phyloP scores from a whole-genome alignment of 2,888 invertebrate genomes.

The Sarcophaga caerulescens region DNA sequence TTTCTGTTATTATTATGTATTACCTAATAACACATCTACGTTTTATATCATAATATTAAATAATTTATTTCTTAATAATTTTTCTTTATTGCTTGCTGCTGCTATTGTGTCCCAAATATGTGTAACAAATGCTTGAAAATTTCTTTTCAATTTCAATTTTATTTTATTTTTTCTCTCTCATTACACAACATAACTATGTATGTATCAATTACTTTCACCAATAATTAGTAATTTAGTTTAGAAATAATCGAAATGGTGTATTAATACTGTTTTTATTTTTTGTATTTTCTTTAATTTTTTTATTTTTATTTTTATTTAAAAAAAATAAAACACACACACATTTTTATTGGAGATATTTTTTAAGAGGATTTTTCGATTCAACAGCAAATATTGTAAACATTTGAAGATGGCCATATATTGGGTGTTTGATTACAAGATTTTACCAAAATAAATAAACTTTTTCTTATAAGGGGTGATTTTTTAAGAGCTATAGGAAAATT shows the following conservation, averaged over 20 bases:
- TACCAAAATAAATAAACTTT: too few relatives aligned
- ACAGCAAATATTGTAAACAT: too few relatives aligned
- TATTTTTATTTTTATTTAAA: not conserved
- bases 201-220: constrained; percentile 47
- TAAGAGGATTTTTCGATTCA: not conserved
- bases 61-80: constrained; percentile 21
- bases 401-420: too few relatives aligned
- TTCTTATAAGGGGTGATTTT: too few relatives aligned
- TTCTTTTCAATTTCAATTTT: constrained; percentile 27
- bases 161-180: not conserved
- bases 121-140: not conserved
- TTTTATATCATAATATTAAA: constrained; percentile 12
- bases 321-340: too few relatives aligned
- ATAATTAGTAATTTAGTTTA: constrained; percentile 1
- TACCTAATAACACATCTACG: not conserved
- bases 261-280: not conserved
- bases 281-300: not conserved
- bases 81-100: not conserved
- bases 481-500: too few relatives aligned
- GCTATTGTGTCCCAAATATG: too few relatives aligned
- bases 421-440: too few relatives aligned
- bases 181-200: not conserved
- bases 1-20: constrained; percentile 3
- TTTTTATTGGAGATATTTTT: not conserved
- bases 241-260: constrained; percentile 9